Evolutionary conservation across 2,888 invertebrate genomes (phyloP).

Genomic region (Scaptodrosophila latifasciaeformis): DNA sequence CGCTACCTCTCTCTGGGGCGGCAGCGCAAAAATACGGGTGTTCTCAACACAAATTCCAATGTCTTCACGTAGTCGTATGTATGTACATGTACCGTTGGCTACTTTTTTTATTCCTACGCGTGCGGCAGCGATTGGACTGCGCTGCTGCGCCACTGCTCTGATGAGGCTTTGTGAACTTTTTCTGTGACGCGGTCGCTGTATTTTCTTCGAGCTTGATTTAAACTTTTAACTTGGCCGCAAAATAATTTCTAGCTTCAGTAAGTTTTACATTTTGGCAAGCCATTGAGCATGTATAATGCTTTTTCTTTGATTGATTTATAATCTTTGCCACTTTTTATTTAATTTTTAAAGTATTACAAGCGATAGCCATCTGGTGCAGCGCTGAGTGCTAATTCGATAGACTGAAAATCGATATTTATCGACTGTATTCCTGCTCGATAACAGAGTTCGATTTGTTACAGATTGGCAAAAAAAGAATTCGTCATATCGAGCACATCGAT

Average conservation of each 20-base stretch:
- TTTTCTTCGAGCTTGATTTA: slow-evolving; percentile 46
- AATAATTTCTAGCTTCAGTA: slow-evolving; percentile 33
- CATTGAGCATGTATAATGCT: slow-evolving; percentile 23
- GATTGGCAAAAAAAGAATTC: no score
- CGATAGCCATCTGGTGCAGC: slow-evolving; percentile 41
- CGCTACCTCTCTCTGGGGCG: slow-evolving; percentile 31
- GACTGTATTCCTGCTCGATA: no score
- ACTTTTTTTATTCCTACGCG: slow-evolving; percentile 12
- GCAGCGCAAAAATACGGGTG: slow-evolving; percentile 42
- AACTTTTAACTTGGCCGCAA: slow-evolving; percentile 40
- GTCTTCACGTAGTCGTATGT: slow-evolving; percentile 53
- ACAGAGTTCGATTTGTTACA: no score
- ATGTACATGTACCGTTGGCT: slow-evolving; percentile 26
- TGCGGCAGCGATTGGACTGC: slow-evolving; percentile 1
- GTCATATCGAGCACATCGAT: no score
- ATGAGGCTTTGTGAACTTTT: slow-evolving; percentile 45
- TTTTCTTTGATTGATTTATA: slow-evolving; percentile 17
- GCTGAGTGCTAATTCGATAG: no score
- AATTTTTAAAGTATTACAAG: no score
- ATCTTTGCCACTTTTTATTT: slow-evolving; percentile 41
- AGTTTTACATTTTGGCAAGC: slow-evolving; percentile 52
- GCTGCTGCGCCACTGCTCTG: slow-evolving; percentile 12
- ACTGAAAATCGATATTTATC: no score
- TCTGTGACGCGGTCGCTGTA: slow-evolving; percentile 45
- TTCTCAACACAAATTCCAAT: slow-evolving; percentile 63